Percentiles rank a stretch among this genome's conserved stretches.
Conservation (phyloP, 2,888 invertebrate species). For the Galerucella nymphaeae region DNA sequence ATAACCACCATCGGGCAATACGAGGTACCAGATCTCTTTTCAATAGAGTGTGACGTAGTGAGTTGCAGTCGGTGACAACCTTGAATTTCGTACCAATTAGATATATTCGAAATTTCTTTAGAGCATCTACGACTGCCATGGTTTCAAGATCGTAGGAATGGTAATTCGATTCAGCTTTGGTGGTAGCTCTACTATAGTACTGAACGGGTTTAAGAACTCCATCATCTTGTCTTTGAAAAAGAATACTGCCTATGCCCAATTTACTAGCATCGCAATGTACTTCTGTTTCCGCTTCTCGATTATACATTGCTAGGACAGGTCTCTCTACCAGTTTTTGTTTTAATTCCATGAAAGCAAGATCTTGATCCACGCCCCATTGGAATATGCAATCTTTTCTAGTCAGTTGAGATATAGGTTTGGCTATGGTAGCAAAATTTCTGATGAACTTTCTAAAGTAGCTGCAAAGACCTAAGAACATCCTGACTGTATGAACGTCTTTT, state of each 20-base stretch:
- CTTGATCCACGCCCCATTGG: slow-evolving; percentile 31
- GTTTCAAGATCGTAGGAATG: slow-evolving; percentile 43
- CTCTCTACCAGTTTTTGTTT: slow-evolving; percentile 30
- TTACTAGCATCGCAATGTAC: slow-evolving; percentile 43
- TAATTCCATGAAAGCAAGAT: slow-evolving; percentile 31
- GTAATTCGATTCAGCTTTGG: slow-evolving; percentile 37
- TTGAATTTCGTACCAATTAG: slow-evolving; percentile 24
- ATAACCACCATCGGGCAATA: slow-evolving; percentile 56
- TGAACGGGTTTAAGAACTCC: slow-evolving; percentile 47
- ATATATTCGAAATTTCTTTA: slow-evolving; percentile 40
- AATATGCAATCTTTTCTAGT: slow-evolving; percentile 44
- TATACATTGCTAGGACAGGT: slow-evolving; percentile 47
- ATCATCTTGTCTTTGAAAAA: slow-evolving; percentile 49
- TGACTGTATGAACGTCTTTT: slow-evolving; percentile 42
- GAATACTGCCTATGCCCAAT: slow-evolving; percentile 45
- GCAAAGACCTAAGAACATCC: slow-evolving; percentile 47
- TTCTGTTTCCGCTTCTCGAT: slow-evolving; percentile 38
- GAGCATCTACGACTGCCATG: slow-evolving; percentile 36
- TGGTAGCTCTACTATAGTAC: slow-evolving; percentile 46
- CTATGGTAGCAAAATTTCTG: slow-evolving; percentile 45
- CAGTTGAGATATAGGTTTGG: slow-evolving; percentile 47
- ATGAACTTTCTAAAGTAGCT: slow-evolving; percentile 52
- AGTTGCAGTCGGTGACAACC: slow-evolving; percentile 47
- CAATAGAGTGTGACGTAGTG: slow-evolving; percentile 42
- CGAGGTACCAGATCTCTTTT: slow-evolving; percentile 51